These are phyloP conservation scores for Chrysogorgia sp. DNA, from an alignment of 92 coral and sea anemone species.

Conservation along the genomic window DNA sequence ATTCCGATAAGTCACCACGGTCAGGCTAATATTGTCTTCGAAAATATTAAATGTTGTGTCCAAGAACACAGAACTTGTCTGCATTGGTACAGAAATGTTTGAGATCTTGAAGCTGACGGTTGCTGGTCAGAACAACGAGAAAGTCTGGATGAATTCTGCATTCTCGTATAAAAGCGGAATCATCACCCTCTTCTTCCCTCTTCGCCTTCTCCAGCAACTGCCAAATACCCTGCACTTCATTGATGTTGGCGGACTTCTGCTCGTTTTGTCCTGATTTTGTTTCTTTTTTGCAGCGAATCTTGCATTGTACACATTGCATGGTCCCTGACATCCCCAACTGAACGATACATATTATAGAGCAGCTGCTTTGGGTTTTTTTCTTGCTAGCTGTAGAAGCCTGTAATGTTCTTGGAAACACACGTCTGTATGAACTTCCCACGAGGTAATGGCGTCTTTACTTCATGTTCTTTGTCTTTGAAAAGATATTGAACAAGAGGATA, in stretches of 20 bases:
- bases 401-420: not conserved
- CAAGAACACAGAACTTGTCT: slow-evolving; percentile 49
- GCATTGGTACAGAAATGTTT: slow-evolving; percentile 61
- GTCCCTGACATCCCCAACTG: slow-evolving; percentile 63
- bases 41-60: slow-evolving; percentile 64
- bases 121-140: slow-evolving; percentile 51
- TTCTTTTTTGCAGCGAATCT: slow-evolving; percentile 33
- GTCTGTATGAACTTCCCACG: slow-evolving; percentile 38
- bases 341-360: slow-evolving; percentile 48
- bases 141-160: slow-evolving; percentile 58
- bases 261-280: not conserved
- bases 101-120: slow-evolving; percentile 57
- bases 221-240: slow-evolving; percentile 34
- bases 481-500: slow-evolving; percentile 37
- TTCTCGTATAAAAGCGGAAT: slow-evolving; percentile 51
- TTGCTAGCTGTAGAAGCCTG: not conserved
- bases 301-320: slow-evolving; percentile 56
- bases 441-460: slow-evolving; percentile 18
- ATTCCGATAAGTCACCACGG: slow-evolving; percentile 62
- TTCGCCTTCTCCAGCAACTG: slow-evolving; percentile 63
- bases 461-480: slow-evolving; percentile 42
- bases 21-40: slow-evolving; percentile 54
- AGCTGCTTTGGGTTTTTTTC: slow-evolving; percentile 41
- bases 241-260: not conserved
- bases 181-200: slow-evolving; percentile 53